Evolutionary conservation across 1,140 invertebrate genomes (phyloP).

Genomic region (Drosophila teissieri): DNA sequence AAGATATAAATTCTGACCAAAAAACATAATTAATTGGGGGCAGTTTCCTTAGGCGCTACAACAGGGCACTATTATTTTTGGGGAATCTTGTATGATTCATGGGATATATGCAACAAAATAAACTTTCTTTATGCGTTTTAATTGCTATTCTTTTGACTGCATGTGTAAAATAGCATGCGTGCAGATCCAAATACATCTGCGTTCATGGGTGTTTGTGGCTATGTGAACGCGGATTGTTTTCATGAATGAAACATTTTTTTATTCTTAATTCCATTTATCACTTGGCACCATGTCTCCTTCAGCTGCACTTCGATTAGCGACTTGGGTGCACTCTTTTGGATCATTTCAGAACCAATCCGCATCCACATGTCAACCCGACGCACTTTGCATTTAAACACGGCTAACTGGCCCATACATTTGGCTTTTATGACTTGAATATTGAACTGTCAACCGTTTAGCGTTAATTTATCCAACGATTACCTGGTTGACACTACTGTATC

Average conservation of each 20-base stretch:
- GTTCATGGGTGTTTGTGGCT: constrained; percentile 7
- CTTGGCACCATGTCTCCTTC: constrained; percentile 54
- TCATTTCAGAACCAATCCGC: neutral
- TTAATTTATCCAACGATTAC: constrained; percentile 32
- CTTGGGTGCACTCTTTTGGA: constrained; percentile 9
- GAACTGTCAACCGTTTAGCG: constrained; percentile 32
- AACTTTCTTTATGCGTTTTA: too few relatives aligned
- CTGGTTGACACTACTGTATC: neutral
- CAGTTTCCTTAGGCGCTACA: neutral
- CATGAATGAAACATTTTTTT: constrained; percentile 74
- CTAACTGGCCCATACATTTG: constrained; percentile 26
- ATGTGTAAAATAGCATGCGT: constrained; percentile 22
- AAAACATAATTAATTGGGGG: constrained; percentile 12
- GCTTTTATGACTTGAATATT: constrained; percentile 18
- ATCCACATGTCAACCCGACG: constrained; percentile 12
- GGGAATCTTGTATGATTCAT: neutral
- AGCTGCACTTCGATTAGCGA: constrained; percentile 44
- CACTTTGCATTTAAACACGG: constrained; percentile 35
- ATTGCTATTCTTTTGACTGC: constrained; percentile 17
- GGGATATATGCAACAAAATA: neutral
- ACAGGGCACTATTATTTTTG: neutral
- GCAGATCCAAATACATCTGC: constrained; percentile 32
- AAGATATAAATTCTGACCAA: neutral
- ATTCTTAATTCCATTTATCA: constrained; percentile 55
- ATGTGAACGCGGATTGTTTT: constrained; percentile 44